Base-by-base conservation (phyloP, 2,888 invertebrate genomes). In the Antitype chi region DNA sequence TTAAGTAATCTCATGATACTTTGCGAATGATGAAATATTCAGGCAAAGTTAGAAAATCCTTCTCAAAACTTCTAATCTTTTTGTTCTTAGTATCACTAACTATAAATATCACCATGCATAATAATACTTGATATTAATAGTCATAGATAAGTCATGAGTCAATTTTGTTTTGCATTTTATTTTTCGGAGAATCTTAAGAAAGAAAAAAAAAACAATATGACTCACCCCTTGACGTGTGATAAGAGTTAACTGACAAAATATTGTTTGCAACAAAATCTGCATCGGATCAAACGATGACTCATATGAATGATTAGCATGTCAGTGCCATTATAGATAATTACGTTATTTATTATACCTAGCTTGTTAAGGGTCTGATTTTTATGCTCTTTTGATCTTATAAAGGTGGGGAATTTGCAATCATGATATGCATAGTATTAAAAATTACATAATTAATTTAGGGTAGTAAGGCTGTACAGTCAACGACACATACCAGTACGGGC, bases 241-340 rank as follows among this genome's bases (percentile, higher is more conserved):
- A 82, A 85, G 57, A 70, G 57, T 52, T 7, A 70, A 81, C 68
- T 71, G 68, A 74, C 57, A 66, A 70, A 78, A 70, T 80, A 59
- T 69, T 75, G 52, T 81, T 84, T 81, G 76, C 81, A 76, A 81
- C 67, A 70, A 77, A 76, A 85, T 81, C 68, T 83, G 82, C 85
- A 83, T 81, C 73, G 6, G 62, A 82, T 81, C 60, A 75, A 68
- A 28, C 25, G 59, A 49, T 83, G 77, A 83, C 60, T 83, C 78
- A 77, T 76, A 70, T 57, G 13, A 28, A 59, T 52, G 57, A 70
- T 80, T 49, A 69, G 32, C 17, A 43, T 43, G 49, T 55, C 57
- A 66, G 28, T 60, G 66, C 60, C 66, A n/a, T 43, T 78, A 25
- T 52, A 63, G 62, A 80, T 77, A 55, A 77, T 62, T 49, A 62